These are phyloP conservation scores for Drosophila merina DNA, from an alignment of 2,888 invertebrate species.

Conservation along the genomic window DNA sequence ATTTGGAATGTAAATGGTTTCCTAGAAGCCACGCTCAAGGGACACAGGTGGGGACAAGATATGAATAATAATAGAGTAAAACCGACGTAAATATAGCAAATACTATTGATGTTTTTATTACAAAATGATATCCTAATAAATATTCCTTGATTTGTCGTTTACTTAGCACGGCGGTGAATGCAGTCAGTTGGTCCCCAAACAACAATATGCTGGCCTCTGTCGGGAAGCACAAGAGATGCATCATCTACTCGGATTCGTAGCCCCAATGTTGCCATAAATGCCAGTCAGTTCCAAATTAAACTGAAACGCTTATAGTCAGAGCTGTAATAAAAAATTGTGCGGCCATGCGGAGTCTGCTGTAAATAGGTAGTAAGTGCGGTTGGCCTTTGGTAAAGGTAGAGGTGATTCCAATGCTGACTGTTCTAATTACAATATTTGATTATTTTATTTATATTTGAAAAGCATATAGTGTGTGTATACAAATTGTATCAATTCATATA, in stretches of 20 bases:
- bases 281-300: slow-evolving; percentile 29
- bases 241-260: slow-evolving; percentile 90
- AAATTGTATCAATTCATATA: slow-evolving; percentile 44
- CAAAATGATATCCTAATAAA: neutral
- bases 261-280: slow-evolving; percentile 48
- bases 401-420: slow-evolving; percentile 31
- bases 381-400: slow-evolving; percentile 20
- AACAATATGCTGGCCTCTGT: slow-evolving; percentile 92
- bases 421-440: slow-evolving; percentile 32
- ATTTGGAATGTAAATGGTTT: slow-evolving; percentile 94
- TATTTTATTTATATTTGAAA: slow-evolving; percentile 39
- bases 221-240: slow-evolving; percentile 91
- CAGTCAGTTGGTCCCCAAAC: slow-evolving; percentile 95
- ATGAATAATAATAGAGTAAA: neutral
- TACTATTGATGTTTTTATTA: neutral
- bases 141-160: neutral
- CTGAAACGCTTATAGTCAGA: slow-evolving; percentile 40
- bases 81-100: neutral
- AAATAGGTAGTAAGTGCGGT: slow-evolving; percentile 31
- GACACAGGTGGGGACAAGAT: slow-evolving; percentile 87
- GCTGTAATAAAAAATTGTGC: slow-evolving; percentile 13
- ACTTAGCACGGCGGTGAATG: slow-evolving; percentile 91
- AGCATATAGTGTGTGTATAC: slow-evolving; percentile 32
- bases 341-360: slow-evolving; percentile 42
- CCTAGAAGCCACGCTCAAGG: slow-evolving; percentile 91